A percentile compares a stretch with the other conserved stretches of the same genome.
Evolutionary conservation across 2,888 invertebrate genomes (phyloP).

Genomic region (Xanthia togata): DNA sequence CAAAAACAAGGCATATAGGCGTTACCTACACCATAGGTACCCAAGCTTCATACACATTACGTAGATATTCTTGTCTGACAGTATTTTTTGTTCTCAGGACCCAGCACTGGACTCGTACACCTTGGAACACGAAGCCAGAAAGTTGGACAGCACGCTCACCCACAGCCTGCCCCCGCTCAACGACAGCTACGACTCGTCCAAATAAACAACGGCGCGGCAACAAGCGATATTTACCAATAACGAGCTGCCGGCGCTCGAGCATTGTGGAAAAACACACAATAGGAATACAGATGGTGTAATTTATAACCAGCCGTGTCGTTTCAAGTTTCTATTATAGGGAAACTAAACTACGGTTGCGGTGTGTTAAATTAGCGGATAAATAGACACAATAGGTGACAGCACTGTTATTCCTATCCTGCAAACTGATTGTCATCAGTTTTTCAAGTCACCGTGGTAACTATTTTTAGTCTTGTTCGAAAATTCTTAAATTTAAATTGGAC

Average conservation of each 20-base stretch:
- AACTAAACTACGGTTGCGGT: slow-evolving; percentile 48
- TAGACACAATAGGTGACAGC: slow-evolving; percentile 56
- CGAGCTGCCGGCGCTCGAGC: slow-evolving; percentile 40
- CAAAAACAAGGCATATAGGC: not conserved
- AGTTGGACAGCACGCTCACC: slow-evolving; percentile 91
- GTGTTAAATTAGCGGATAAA: slow-evolving; percentile 60
- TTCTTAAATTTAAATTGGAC: slow-evolving; percentile 58
- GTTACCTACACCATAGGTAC: not conserved
- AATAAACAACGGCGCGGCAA: slow-evolving; percentile 72
- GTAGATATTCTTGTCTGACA: not conserved
- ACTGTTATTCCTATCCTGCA: slow-evolving; percentile 53
- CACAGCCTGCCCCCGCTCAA: slow-evolving; percentile 91
- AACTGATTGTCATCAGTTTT: slow-evolving; percentile 45
- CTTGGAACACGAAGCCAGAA: slow-evolving; percentile 97
- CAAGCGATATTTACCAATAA: slow-evolving; percentile 62
- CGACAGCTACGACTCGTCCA: slow-evolving; percentile 88
- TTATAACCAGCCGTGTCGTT: slow-evolving; percentile 63
- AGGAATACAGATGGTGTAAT: slow-evolving; percentile 65
- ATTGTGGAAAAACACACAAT: slow-evolving; percentile 62
- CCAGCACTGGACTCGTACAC: slow-evolving; percentile 96
- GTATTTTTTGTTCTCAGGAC: slow-evolving; percentile 89
- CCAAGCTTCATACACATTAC: not conserved
- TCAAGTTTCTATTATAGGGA: slow-evolving; percentile 58
- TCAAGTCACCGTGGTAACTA: slow-evolving; percentile 49
- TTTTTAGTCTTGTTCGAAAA: slow-evolving; percentile 56